Evolutionary conservation across 2,888 invertebrate genomes (phyloP), one percentile per base, ranked within the genome.

Genomic region (Tortricodes alternella): DNA sequence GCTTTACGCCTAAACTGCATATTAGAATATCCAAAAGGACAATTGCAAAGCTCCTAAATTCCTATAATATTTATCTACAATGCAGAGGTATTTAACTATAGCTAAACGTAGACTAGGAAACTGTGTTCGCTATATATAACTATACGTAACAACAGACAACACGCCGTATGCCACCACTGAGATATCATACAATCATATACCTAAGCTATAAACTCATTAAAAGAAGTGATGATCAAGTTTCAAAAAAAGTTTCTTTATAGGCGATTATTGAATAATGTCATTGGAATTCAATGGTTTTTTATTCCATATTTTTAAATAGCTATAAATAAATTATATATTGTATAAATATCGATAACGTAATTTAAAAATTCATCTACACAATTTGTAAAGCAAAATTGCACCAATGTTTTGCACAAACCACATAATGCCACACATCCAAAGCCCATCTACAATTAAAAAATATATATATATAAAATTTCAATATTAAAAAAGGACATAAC

Each of bases 51-150:
- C 27, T 39, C 34, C 38, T 34, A 46, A 24, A 11, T 38, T 46
- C 19, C 38, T 29, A 46, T 19, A 19, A 41, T 32, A 21, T 38
- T 29, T 38, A 19, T 53, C n/a, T 44, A 52, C 43, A 34, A 44
- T 37, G 68, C 78, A 81, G 86, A 87, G 86, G 86, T 87, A 87
- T 81, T 73, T 76, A 63, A 65, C 71, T 74, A 77, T 65, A 73
- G 73, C 78, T 83, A 82, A 68, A 72, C 70, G 64, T 80, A 85
- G 88, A 89, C 88, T 89, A 88, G 88, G 82, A 74, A 74, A 78
- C 78, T 82, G 78, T 85, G 80, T 82, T 81, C 77, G 70, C 75
- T 80, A 76, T 74, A 70, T 53, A 51, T 15, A 21, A 39, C 32
- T 38, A 38, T 15, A 43, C 27, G 27, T 27, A 15, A 29, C 29